Evolutionary conservation across 2,888 invertebrate genomes (phyloP), one percentile per base, ranked within the genome.

Genomic region (Drosophila subquinaria): DNA sequence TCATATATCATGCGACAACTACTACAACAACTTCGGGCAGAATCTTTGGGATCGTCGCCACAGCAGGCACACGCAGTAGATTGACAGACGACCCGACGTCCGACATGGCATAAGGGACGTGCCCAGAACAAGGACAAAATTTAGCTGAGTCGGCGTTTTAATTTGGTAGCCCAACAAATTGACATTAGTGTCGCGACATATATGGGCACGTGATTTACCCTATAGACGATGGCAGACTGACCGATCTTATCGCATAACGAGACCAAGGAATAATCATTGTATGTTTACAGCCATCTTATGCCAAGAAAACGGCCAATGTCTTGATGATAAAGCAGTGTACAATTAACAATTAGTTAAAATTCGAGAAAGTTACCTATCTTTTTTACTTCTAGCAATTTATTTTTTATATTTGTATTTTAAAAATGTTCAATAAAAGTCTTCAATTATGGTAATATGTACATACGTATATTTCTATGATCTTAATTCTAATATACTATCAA

Each of bases 131-230:
- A 79, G 76, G 79, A 76, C 72, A 68, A 62, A 55, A 60, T 50
- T 79, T 76, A 64, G 85, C 72, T 64, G 66, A 76, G 73, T 69
- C 60, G 82, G 64, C 74, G 72, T 64, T 80, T 77, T 79, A 76
- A 78, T 88, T 73, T 85, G 89, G 87, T 88, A 82, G 87, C 75
- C 78, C 77, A 75, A 83, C 88, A 83, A 83, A 88, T 88, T 86
- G 83, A 77, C 83, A 85, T 83, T 82, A 85, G 69, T 70, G 84
- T 81, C 81, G 81, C 75, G 74, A 45, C 78, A 59, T 57, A 55
- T 64, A 69, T 50, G 74, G 79, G 82, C 79, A 76, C 76, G 73
- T 79, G 71, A 85, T 84, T 65, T 61, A 66, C 59, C 50, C 55
- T 36, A 45, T 45, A 17, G 36, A n/a, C 56, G 53, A 35, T 43